Conservation (phyloP, 1,140 invertebrate species). For the Heliconius eleuchia region DNA sequence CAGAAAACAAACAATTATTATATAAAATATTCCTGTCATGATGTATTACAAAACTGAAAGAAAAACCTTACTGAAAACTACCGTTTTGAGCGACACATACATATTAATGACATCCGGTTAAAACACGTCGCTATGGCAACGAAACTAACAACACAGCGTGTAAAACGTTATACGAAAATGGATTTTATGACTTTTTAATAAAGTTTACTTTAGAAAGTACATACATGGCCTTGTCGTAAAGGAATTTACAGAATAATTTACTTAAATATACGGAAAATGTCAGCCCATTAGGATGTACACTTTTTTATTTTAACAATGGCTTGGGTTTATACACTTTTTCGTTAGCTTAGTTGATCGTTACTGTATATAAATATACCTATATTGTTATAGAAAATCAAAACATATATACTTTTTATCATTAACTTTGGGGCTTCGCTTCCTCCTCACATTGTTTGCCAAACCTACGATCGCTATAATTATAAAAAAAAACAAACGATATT, state of each 20-base stretch:
- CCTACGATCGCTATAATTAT: too few relatives aligned
- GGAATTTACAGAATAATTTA: constrained; percentile 31
- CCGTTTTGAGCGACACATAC: constrained; percentile 18
- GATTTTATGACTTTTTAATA: background rate
- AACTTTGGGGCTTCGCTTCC: too few relatives aligned
- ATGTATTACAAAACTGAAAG: constrained; percentile 13
- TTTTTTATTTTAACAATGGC: constrained; percentile 15
- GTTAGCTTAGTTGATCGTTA: background rate
- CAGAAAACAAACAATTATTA: background rate
- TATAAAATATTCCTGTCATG: constrained; percentile 6
- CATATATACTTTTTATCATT: too few relatives aligned
- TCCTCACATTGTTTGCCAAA: too few relatives aligned
- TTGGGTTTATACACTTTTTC: background rate
- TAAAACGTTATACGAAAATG: background rate
- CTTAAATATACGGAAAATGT: constrained; percentile 25
- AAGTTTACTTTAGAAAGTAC: background rate
- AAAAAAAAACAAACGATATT: too few relatives aligned
- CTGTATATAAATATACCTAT: too few relatives aligned
- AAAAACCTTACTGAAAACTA: constrained; percentile 16
- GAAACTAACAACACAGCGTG: constrained; percentile 40
- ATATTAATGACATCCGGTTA: constrained; percentile 23
- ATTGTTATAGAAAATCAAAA: too few relatives aligned
- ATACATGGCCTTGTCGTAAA: constrained; percentile 17
- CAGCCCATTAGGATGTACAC: constrained; percentile 28
- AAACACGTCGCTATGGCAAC: constrained; percentile 45